Conservation (phyloP, 1,140 invertebrate species). For the Drosophila lowei region DNA sequence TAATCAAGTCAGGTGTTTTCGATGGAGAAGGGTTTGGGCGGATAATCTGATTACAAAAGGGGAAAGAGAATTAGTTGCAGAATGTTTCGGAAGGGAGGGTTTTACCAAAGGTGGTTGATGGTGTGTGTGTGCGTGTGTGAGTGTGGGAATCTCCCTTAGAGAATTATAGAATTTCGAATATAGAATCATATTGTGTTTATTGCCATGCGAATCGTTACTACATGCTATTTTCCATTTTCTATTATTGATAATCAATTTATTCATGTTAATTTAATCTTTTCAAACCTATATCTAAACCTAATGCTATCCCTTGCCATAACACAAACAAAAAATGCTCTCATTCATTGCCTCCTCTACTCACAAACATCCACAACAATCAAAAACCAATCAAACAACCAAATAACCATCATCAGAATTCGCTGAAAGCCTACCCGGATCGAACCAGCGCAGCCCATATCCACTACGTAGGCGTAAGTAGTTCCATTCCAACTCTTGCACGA, state of each 20-base stretch:
- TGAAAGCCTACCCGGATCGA: slow-evolving; percentile 91
- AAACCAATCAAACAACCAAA: slow-evolving; percentile 10
- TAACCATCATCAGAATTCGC: slow-evolving; percentile 88
- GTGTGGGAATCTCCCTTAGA: not conserved
- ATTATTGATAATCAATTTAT: too few species aligned
- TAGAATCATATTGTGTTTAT: too few species aligned
- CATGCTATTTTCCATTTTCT: too few species aligned
- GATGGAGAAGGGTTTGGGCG: slow-evolving; percentile 15
- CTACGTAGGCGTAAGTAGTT: slow-evolving; percentile 90
- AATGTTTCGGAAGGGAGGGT: slow-evolving; percentile 4
- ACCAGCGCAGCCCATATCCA: slow-evolving; percentile 92
- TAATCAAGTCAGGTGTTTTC: slow-evolving; percentile 57
- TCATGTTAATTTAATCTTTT: too few species aligned
- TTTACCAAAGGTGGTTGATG: slow-evolving; percentile 1
- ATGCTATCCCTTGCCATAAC: slow-evolving; percentile 44
- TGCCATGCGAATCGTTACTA: too few species aligned
- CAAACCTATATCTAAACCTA: slow-evolving; percentile 28
- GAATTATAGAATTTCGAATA: slow-evolving; percentile 4
- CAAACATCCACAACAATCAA: slow-evolving; percentile 42
- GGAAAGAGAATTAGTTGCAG: slow-evolving; percentile 17
- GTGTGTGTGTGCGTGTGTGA: not conserved
- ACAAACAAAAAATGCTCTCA: slow-evolving; percentile 52
- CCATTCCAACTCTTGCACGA: slow-evolving; percentile 58
- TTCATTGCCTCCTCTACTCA: slow-evolving; percentile 32
- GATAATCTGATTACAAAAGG: slow-evolving; percentile 68